These are phyloP conservation scores for Drosophila fuyamai DNA, from an alignment of 1,140 invertebrate genomes.

Conservation along the genomic window DNA sequence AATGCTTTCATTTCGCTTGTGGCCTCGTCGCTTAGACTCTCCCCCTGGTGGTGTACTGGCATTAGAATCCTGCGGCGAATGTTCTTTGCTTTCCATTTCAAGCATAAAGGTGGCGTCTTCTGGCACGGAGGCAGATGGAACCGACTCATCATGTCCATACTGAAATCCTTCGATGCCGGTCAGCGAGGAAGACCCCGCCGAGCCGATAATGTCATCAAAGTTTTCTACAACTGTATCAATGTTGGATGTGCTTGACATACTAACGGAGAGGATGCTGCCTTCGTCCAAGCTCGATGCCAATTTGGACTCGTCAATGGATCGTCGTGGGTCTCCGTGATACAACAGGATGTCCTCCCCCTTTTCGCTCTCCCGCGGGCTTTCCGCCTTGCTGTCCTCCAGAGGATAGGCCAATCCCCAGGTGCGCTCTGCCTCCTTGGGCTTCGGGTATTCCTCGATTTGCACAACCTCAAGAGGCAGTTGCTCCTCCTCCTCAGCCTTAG, in stretches of 20 bases:
- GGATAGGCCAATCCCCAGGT: conserved; percentile 78
- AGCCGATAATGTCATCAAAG: conserved; percentile 85
- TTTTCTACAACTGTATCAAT: conserved; percentile 87
- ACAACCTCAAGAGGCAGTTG: conserved; percentile 21
- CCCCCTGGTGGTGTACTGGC: conserved; percentile 86
- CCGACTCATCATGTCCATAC: conserved; percentile 83
- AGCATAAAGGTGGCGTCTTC: conserved; percentile 73
- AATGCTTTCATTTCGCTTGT: conserved; percentile 86
- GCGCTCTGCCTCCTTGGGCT: conserved; percentile 72
- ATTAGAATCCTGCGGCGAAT: conserved; percentile 85
- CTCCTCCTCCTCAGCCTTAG: conserved; percentile 84
- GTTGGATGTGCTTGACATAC: conserved; percentile 86
- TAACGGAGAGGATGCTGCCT: conserved; percentile 86
- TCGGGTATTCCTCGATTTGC: conserved; percentile 76
- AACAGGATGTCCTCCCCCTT: conserved; percentile 72
- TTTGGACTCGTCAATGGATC: conserved; percentile 81
- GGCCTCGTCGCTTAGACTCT: conserved; percentile 85
- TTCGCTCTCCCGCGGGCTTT: conserved; percentile 68
- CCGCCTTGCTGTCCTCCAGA: conserved; percentile 60
- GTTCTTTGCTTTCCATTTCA: conserved; percentile 84
- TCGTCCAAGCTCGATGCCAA: conserved; percentile 87
- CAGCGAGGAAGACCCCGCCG: conserved; percentile 85
- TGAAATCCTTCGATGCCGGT: conserved; percentile 79
- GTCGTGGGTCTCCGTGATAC: conserved; percentile 67
- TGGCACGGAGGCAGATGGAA: conserved; percentile 53